phyloP scores from a whole-genome alignment of 2,113 vertebrate genomes.

The Strigops habroptila region DNA sequence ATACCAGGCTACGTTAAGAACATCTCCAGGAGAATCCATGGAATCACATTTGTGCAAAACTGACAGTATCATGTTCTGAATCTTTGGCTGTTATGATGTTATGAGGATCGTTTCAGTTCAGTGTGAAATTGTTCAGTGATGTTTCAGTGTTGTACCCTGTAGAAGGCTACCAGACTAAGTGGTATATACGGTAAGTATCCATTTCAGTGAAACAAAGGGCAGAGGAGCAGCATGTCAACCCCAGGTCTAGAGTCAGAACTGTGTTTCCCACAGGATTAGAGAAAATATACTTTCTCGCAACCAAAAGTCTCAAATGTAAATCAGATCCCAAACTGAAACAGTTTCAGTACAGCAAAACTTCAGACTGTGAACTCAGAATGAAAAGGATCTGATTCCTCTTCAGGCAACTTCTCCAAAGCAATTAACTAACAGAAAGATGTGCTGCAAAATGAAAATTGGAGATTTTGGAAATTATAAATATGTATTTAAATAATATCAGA shows the following conservation, averaged over 20 bases:
- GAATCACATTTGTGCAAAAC: background rate
- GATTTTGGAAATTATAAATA: background rate
- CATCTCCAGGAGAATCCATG: background rate
- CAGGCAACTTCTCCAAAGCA: background rate
- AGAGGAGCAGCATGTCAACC: background rate
- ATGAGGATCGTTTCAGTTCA: background rate
- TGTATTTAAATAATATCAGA: no score
- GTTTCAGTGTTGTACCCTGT: background rate
- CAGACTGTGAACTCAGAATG: background rate
- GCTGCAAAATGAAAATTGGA: background rate
- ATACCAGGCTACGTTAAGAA: background rate
- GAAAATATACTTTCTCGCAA: background rate
- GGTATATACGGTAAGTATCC: background rate
- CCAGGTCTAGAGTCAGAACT: background rate
- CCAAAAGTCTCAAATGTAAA: background rate
- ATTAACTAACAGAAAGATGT: background rate
- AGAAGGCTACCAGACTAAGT: background rate
- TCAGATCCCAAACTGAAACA: background rate
- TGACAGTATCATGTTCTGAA: background rate
- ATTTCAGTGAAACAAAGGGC: constrained; percentile 9
- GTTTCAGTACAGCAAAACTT: background rate
- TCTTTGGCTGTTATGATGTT: background rate
- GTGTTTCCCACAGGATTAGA: background rate
- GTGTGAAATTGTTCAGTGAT: constrained; percentile 8
- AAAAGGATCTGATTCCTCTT: background rate